These are phyloP conservation scores for Pterocles gutturalis DNA, from an alignment of 2,113 vertebrate genomes.

Conservation along the genomic window DNA sequence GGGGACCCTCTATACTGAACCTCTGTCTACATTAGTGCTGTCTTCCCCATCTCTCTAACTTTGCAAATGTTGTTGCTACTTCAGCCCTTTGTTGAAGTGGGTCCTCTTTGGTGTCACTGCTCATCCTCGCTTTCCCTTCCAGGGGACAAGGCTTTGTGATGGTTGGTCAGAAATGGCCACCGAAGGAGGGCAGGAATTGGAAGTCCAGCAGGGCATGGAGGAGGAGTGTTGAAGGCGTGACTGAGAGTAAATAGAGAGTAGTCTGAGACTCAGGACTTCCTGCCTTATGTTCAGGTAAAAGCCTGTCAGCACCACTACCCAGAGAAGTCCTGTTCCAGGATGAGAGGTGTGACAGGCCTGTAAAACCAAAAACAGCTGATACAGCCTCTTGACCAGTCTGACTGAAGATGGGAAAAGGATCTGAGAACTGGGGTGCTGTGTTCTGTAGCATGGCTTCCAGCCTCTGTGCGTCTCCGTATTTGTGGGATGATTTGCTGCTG, in stretches of 20 bases:
- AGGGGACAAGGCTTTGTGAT: background rate
- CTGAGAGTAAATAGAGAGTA: background rate
- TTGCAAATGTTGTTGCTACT: background rate
- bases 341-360: background rate
- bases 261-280: background rate
- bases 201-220: background rate
- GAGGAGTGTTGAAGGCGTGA: background rate
- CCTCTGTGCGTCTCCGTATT: background rate
- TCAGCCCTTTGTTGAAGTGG: background rate
- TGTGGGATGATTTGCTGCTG: background rate
- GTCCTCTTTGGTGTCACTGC: background rate
- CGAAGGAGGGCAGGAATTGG: background rate
- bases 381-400: background rate
- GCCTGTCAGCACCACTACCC: background rate
- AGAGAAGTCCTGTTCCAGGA: background rate
- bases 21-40: background rate
- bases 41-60: background rate
- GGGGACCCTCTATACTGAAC: background rate
- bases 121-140: background rate
- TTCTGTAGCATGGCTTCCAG: background rate
- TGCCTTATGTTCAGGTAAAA: background rate
- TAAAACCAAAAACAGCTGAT: background rate
- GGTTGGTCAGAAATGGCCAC: background rate
- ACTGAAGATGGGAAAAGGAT: background rate
- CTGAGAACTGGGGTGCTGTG: background rate